Conservation (phyloP, 2,888 invertebrate species). For the Aproaerema taeniolella region DNA sequence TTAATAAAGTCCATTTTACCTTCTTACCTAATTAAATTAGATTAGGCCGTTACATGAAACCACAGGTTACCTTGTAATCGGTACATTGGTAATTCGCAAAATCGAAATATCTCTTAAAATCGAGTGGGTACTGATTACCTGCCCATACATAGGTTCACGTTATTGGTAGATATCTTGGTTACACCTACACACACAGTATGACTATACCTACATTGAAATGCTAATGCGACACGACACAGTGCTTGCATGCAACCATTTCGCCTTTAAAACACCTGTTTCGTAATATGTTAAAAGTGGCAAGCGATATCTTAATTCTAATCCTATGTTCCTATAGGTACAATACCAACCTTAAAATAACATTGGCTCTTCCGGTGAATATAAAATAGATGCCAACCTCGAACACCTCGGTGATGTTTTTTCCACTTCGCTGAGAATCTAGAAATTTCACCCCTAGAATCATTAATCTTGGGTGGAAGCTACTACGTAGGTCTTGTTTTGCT, state of each 20-base stretch:
- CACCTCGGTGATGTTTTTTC: conserved; percentile 30
- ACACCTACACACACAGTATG: conserved; percentile 38
- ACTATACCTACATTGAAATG: conserved; percentile 29
- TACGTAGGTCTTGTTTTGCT: conserved; percentile 19
- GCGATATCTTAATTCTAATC: not conserved
- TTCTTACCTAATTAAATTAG: no score
- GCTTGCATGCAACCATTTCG: conserved; percentile 21
- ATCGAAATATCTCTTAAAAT: no score
- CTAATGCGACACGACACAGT: conserved; percentile 30
- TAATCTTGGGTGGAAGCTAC: no score
- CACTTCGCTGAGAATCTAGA: conserved; percentile 27
- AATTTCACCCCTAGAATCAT: conserved; percentile 21
- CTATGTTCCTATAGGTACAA: conserved; percentile 5
- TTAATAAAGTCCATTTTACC: no score
- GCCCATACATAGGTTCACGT: no score
- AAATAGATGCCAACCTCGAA: conserved; percentile 49
- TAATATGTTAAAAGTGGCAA: conserved; percentile 24
- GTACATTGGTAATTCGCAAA: no score
- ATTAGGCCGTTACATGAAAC: no score
- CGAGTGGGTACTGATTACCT: no score
- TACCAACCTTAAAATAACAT: conserved; percentile 71
- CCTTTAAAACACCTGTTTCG: conserved; percentile 30
- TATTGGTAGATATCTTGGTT: no score
- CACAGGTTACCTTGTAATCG: no score
- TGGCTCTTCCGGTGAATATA: conserved; percentile 61